A percentile compares a stretch with the other conserved stretches of the same genome.
Evolutionary conservation across 2,888 invertebrate species (phyloP).

Genomic region (Tineola bisselliella): DNA sequence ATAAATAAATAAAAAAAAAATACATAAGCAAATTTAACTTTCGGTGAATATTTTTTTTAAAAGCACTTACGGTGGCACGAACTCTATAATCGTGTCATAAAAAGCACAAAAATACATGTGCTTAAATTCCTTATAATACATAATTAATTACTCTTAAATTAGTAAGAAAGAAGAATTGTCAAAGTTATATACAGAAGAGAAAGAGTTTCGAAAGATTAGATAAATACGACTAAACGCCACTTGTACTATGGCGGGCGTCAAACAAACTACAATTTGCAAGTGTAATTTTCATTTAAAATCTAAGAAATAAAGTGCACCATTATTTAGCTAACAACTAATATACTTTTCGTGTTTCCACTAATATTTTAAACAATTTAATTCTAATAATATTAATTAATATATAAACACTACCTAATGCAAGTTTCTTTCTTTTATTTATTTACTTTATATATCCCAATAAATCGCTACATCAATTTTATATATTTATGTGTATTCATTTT

Average conservation of each 20-base stretch:
- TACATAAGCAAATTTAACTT: constrained; percentile 66
- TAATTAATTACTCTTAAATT: constrained; percentile 5
- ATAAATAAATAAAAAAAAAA: constrained; percentile 22
- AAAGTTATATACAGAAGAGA: constrained; percentile 5
- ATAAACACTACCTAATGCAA: constrained; percentile 19
- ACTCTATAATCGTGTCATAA: constrained; percentile 43
- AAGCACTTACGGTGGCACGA: constrained; percentile 62
- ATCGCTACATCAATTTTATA: neutral
- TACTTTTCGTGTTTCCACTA: constrained; percentile 34
- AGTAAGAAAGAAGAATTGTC: neutral
- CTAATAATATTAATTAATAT: constrained; percentile 21
- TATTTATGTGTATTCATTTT: neutral
- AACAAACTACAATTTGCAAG: constrained; percentile 1
- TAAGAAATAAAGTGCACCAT: constrained; percentile 58
- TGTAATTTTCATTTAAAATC: constrained; percentile 24
- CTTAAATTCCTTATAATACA: neutral
- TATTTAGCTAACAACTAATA: constrained; percentile 39
- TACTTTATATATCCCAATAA: neutral
- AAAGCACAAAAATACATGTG: constrained; percentile 42
- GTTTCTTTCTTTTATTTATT: neutral
- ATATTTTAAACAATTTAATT: constrained; percentile 31
- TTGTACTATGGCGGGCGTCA: neutral
- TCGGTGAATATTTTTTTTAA: constrained; percentile 50
- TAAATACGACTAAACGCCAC: neutral
- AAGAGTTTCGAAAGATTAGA: neutral